Conservation (phyloP, 2,113 vertebrate species). For the Pongo abelii region DNA sequence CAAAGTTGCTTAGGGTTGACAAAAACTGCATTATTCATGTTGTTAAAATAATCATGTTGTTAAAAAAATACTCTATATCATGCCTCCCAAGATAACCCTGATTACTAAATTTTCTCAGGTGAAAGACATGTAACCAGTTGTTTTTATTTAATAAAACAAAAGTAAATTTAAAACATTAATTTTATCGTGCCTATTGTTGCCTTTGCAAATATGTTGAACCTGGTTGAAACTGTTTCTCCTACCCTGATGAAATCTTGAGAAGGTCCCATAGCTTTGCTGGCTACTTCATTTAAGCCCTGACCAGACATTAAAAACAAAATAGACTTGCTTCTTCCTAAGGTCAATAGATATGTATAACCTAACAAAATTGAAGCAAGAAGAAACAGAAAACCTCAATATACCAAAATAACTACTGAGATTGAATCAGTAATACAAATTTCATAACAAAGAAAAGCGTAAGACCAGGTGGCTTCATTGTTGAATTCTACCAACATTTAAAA, state of each 20-base stretch:
- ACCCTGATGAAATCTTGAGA: not conserved
- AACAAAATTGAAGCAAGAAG: not conserved
- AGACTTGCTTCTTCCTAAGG: not conserved
- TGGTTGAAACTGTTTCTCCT: not conserved
- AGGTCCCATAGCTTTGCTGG: not conserved
- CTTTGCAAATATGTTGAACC: not conserved
- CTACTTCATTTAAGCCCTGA: not conserved
- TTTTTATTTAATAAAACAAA: not conserved
- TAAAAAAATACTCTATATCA: not conserved
- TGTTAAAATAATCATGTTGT: not conserved
- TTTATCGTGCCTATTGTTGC: not conserved
- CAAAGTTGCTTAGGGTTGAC: not conserved
- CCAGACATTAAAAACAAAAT: not conserved
- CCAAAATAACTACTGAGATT: not conserved
- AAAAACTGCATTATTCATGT: not conserved
- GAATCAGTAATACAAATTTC: not conserved
- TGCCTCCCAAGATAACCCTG: no score
- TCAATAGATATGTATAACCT: not conserved
- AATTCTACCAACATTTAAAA: no score
- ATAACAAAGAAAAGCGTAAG: not conserved
- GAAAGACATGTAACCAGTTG: not conserved
- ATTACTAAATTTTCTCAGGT: not conserved
- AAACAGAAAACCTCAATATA: not conserved
- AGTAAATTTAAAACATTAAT: not conserved
- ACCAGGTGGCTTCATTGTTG: no score